Conservation (phyloP, 2,113 vertebrate genomes). For the Oreochromis spilurus region DNA sequence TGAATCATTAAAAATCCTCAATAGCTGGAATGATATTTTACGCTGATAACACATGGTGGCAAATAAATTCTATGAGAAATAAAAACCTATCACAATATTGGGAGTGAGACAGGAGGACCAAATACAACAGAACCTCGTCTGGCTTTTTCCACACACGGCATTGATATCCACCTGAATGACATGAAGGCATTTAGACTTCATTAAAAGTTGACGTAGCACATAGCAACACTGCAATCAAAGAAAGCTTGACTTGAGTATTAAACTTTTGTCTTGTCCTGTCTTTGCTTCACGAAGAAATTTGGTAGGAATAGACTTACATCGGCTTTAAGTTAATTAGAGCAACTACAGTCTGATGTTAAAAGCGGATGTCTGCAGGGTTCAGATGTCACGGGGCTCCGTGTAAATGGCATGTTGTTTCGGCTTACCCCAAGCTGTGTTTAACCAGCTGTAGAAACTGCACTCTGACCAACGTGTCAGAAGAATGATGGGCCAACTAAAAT, state of each 20-base stretch:
- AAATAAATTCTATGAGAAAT: background rate
- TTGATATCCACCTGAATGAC: background rate
- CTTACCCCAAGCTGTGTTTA: slow-evolving; percentile 63
- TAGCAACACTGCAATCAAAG: background rate
- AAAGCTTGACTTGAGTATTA: background rate
- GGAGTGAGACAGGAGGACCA: background rate
- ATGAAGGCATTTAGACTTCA: background rate
- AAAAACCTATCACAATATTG: background rate
- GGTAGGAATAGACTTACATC: background rate
- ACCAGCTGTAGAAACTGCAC: slow-evolving; percentile 61
- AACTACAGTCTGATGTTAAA: background rate
- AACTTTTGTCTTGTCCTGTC: background rate
- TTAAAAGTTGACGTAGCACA: background rate
- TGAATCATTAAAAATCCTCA: background rate
- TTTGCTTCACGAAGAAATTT: background rate
- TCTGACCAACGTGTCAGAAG: slow-evolving; percentile 40
- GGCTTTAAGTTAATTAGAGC: slow-evolving; percentile 6
- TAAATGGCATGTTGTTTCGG: slow-evolving; percentile 29
- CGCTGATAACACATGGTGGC: background rate
- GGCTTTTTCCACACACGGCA: accelerated
- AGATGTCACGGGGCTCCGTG: slow-evolving; percentile 9
- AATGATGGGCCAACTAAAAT: background rate
- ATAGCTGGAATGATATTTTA: background rate
- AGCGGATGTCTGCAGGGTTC: slow-evolving; percentile 16
- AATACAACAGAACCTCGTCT: background rate